Evolutionary conservation across 2,797 vertebrate species (phyloP), one percentile per base, ranked within the genome.

Genomic region (Botia kubotai): DNA sequence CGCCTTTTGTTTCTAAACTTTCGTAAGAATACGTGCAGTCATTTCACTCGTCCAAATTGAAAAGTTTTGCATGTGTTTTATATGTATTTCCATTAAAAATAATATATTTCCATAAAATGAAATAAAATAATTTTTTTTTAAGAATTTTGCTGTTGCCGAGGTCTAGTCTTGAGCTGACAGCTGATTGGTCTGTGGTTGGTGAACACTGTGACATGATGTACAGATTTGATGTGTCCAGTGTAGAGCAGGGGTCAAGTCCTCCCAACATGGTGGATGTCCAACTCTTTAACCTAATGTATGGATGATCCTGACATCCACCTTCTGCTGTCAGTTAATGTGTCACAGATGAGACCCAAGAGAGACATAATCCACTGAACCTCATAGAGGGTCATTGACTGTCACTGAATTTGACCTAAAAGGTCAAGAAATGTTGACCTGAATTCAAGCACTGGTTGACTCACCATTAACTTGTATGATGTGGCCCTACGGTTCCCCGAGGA

Each of bases 311-410:
- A 62, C 26, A 36, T 52, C 11, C 52, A 67, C 75, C 52, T 46
- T 77, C 52, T 57, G 50, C 13, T 62, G 60, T 70, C 67, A 52
- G 13, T 50, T 33, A 78, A 60, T 21, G 67, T 16, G 17, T 52
- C 12, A 16, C 55, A 60, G 67, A 78, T 71, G 43, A 78, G 76
- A 70, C 66, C 76, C 76, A 78, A 62, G 76, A 70, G 76, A 78
- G 67, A 52, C 23, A 70, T 50, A 60, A 58, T 60, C 55, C 43
- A 36, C 55, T 33, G 39, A 68, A 48, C 53, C 58, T 77, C 66
- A 60, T 77, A 17, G 14, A 77, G 75, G 62, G 75, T 68, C 75
- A 77, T 69, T 23, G 67, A 62, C 69, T 36, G 48, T 71, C 76
- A 69, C 65, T 69, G 48, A 77, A 43, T 17, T 33, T 77, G 63